A percentile compares a stretch with the other conserved stretches of the same genome.
Evolutionary conservation across 2,888 invertebrate genomes (phyloP).

Genomic region (Lucinisca nassula): DNA sequence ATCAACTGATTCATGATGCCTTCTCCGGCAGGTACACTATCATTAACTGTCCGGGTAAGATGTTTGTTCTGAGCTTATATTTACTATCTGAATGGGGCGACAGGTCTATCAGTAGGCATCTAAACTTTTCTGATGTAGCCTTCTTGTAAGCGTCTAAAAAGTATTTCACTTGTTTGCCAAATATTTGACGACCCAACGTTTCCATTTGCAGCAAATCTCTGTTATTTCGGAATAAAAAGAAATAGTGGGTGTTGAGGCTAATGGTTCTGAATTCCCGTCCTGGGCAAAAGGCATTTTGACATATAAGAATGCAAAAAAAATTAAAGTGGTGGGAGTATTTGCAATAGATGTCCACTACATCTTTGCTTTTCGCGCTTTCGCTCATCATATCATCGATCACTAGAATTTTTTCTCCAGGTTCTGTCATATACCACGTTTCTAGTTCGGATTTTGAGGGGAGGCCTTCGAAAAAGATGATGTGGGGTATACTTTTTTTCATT

Average conservation of each 20-base stretch:
- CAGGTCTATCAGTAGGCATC: conserved; percentile 58
- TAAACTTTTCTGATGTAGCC: conserved; percentile 52
- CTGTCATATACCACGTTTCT: conserved; percentile 50
- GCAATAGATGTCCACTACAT: conserved; percentile 60
- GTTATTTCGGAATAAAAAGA: conserved; percentile 60
- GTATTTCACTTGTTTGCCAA: conserved; percentile 37
- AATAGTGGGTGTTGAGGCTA: conserved; percentile 64
- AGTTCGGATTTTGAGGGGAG: conserved; percentile 46
- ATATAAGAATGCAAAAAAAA: conserved; percentile 61
- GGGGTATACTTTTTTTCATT: conserved; percentile 53
- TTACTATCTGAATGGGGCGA: conserved; percentile 61
- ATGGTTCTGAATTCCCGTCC: conserved; percentile 63
- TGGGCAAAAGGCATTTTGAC: conserved; percentile 58
- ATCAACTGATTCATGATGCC: conserved; percentile 2
- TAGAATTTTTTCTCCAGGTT: conserved; percentile 50
- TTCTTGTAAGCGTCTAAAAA: conserved; percentile 61
- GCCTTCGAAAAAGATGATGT: conserved; percentile 53
- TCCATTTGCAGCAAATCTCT: conserved; percentile 60
- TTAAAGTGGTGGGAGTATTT: conserved; percentile 63
- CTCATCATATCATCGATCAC: conserved; percentile 58
- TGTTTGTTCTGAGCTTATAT: conserved; percentile 61
- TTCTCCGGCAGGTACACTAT: conserved; percentile 16
- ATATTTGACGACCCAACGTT: conserved; percentile 65
- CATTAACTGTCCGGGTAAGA: conserved; percentile 63
- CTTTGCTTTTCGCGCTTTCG: conserved; percentile 42